Conservation (phyloP, 1,140 invertebrate species). For the Trinorchestia longiramus region DNA sequence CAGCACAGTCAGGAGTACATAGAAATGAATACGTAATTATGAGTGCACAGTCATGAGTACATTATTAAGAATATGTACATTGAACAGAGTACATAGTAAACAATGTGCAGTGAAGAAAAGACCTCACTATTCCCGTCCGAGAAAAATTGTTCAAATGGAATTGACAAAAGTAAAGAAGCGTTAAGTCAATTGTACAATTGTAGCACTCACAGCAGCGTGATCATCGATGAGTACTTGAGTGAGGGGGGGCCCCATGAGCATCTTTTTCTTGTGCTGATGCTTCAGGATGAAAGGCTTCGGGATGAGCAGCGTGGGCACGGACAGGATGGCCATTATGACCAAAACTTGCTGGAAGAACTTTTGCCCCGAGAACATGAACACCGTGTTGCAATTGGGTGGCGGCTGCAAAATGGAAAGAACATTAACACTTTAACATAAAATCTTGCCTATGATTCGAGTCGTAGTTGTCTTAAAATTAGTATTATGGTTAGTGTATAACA, state of each 20-base stretch:
- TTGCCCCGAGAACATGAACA: constrained; percentile 73
- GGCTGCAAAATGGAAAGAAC: background rate
- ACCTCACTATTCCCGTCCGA: too few relatives aligned
- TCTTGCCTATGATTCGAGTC: background rate
- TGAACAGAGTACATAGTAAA: background rate
- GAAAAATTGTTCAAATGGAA: too few relatives aligned
- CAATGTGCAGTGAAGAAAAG: background rate
- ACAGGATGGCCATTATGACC: constrained; percentile 81
- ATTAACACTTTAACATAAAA: background rate
- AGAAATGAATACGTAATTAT: too few relatives aligned
- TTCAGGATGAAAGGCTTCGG: constrained; percentile 88
- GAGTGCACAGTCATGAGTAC: too few relatives aligned
- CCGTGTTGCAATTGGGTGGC: background rate
- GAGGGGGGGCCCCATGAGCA: background rate
- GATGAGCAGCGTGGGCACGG: constrained; percentile 92
- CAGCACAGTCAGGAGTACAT: too few relatives aligned
- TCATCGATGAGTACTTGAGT: background rate
- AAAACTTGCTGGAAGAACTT: constrained; percentile 79
- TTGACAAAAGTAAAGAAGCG: too few relatives aligned
- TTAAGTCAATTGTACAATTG: too few relatives aligned
- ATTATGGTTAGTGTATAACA: too few relatives aligned
- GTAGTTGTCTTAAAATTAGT: too few relatives aligned
- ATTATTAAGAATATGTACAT: too few relatives aligned
- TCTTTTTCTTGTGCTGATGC: constrained; percentile 63
- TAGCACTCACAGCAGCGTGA: background rate